Percentiles rank a stretch among this genome's conserved stretches.
These are phyloP conservation scores for Podotricha telesiphe DNA, from an alignment of 2,888 invertebrate species.

Conservation along the genomic window DNA sequence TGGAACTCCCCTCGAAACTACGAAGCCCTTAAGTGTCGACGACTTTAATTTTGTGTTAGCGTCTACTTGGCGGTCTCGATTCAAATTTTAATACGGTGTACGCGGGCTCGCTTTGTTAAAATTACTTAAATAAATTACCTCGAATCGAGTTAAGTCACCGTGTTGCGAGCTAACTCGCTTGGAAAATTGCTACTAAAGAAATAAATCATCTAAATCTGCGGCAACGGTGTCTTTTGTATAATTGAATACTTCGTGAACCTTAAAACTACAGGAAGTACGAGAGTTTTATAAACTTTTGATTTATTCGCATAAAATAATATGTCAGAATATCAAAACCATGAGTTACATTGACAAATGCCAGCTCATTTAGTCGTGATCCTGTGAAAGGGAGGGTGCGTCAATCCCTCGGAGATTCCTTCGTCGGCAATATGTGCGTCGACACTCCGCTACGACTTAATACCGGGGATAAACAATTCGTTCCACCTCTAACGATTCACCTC, in stretches of 20 bases:
- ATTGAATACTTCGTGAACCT: constrained; percentile 2
- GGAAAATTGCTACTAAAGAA: constrained; percentile 59
- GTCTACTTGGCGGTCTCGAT: constrained; percentile 79
- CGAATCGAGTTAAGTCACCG: constrained; percentile 66
- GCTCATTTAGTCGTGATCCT: constrained; percentile 70
- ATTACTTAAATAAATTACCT: constrained; percentile 79
- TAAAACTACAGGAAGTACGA: background rate
- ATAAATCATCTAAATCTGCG: constrained; percentile 45
- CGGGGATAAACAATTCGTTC: constrained; percentile 76
- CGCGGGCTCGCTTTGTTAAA: constrained; percentile 71
- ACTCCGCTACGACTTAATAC: constrained; percentile 68
- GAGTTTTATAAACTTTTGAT: constrained; percentile 11
- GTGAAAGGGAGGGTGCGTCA: constrained; percentile 54
- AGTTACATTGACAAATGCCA: constrained; percentile 63
- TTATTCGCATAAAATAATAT: constrained; percentile 30
- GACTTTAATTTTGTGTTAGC: constrained; percentile 83
- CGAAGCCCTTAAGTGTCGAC: constrained; percentile 81
- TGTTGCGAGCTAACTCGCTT: constrained; percentile 60
- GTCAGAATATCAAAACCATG: constrained; percentile 35
- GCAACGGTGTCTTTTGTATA: constrained; percentile 30
- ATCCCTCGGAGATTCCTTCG: constrained; percentile 55
- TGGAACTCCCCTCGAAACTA: constrained; percentile 78
- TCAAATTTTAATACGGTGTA: constrained; percentile 79
- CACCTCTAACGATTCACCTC: constrained; percentile 67
- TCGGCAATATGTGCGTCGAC: constrained; percentile 69